These are phyloP conservation scores for Atherinosoma microstoma DNA, from an alignment of 2,797 vertebrate species.

Conservation along the genomic window DNA sequence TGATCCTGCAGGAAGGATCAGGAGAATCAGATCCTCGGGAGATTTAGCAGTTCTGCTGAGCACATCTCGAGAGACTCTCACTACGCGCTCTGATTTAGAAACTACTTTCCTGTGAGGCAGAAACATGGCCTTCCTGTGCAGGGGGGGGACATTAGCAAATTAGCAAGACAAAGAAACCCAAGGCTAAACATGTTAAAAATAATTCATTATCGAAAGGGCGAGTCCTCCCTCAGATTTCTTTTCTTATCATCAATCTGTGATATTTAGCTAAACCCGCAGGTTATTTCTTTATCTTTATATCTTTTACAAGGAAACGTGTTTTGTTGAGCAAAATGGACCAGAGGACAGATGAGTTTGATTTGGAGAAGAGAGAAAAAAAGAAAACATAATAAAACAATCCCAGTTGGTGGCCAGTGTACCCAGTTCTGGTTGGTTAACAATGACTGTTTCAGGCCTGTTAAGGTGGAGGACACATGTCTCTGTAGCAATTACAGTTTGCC, in stretches of 20 bases:
- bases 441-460: slow-evolving; percentile 38
- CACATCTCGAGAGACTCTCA: slow-evolving; percentile 49
- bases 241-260: slow-evolving; percentile 33
- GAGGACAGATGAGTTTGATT: background rate
- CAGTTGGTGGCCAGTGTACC: slow-evolving; percentile 29
- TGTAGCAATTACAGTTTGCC: slow-evolving; percentile 66
- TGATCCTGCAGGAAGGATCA: slow-evolving; percentile 41
- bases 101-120: slow-evolving; percentile 54
- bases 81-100: slow-evolving; percentile 43
- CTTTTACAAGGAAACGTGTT: background rate
- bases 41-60: slow-evolving; percentile 30
- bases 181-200: slow-evolving; percentile 56
- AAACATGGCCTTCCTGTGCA: slow-evolving; percentile 26
- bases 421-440: slow-evolving; percentile 31
- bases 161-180: slow-evolving; percentile 72
- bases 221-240: slow-evolving; percentile 14
- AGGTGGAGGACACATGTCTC: slow-evolving; percentile 38
- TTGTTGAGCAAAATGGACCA: background rate
- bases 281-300: background rate
- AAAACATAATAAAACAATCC: slow-evolving; percentile 49
- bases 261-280: background rate
- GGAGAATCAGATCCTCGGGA: slow-evolving; percentile 49
- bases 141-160: slow-evolving; percentile 55
- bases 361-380: slow-evolving; percentile 15
- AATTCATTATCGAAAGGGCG: slow-evolving; percentile 62